phyloP scores from a whole-genome alignment of 2,888 invertebrate genomes.

The Drosophila phalerata region DNA sequence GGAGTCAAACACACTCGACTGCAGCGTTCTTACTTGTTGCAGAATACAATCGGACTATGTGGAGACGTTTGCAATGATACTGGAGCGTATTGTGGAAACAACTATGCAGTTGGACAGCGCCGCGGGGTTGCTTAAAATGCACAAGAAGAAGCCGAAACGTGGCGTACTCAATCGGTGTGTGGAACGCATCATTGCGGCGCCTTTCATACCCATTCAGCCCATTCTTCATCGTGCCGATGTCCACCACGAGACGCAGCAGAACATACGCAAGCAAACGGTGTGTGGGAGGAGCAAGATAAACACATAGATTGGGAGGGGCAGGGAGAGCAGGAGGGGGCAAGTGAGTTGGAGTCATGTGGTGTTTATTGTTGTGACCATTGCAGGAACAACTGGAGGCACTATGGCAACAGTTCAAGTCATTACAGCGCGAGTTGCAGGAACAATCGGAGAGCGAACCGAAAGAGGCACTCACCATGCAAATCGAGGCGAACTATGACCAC shows the following conservation, averaged over 20 bases:
- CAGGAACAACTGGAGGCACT: conserved; percentile 82
- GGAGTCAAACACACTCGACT: neutral
- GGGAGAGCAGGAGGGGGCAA: neutral
- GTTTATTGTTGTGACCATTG: conserved; percentile 44
- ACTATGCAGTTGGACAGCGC: conserved; percentile 54
- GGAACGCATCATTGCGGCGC: conserved; percentile 73
- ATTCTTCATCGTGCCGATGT: conserved; percentile 82
- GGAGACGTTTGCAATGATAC: conserved; percentile 82
- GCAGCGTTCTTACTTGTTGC: neutral
- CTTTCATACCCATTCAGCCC: conserved; percentile 79
- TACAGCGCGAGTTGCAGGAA: conserved; percentile 83
- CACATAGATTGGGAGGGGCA: neutral
- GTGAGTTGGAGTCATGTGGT: neutral
- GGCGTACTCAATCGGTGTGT: conserved; percentile 66
- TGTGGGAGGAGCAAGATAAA: neutral
- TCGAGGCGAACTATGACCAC: conserved; percentile 85
- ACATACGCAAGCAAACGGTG: conserved; percentile 83
- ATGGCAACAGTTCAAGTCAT: conserved; percentile 84
- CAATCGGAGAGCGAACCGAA: conserved; percentile 83
- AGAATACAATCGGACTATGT: conserved; percentile 85
- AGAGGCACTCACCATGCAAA: conserved; percentile 84
- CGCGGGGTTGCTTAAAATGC: conserved; percentile 47
- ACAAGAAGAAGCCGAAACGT: conserved; percentile 66
- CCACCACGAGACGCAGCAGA: conserved; percentile 83
- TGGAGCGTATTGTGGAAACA: conserved; percentile 80